phyloP scores from a whole-genome alignment of 2,797 vertebrate genomes.

The Helostoma temminkii region DNA sequence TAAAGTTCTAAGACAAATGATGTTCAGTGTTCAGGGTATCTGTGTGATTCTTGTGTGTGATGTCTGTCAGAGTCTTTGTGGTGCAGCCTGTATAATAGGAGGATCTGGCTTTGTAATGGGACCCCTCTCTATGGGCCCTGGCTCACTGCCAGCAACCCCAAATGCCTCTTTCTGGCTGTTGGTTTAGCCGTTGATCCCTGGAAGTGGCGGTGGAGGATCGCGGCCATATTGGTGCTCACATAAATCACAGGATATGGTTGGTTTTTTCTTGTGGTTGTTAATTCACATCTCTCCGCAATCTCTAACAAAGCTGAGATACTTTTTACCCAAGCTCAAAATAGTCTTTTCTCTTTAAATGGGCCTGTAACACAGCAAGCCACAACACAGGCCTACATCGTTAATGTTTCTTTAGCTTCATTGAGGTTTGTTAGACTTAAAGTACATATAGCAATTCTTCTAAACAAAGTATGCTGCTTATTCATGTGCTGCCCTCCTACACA shows the following conservation, averaged over 20 bases:
- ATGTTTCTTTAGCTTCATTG: slow-evolving; percentile 44
- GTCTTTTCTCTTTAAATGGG: slow-evolving; percentile 53
- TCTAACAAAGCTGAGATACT: slow-evolving; percentile 57
- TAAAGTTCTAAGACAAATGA: slow-evolving; percentile 2
- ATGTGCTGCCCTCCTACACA: slow-evolving; percentile 49
- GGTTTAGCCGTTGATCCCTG: slow-evolving; percentile 81
- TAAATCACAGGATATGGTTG: slow-evolving; percentile 68
- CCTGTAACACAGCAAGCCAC: slow-evolving; percentile 52
- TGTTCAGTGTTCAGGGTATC: slow-evolving; percentile 37
- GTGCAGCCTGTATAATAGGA: slow-evolving; percentile 59
- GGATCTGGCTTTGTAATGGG: slow-evolving; percentile 70
- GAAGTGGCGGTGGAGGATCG: slow-evolving; percentile 70
- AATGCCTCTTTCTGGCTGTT: slow-evolving; percentile 72
- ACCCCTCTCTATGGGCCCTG: slow-evolving; percentile 67
- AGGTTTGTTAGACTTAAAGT: slow-evolving; percentile 26
- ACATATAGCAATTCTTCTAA: slow-evolving; percentile 11
- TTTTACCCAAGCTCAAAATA: slow-evolving; percentile 60
- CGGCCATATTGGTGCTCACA: slow-evolving; percentile 42
- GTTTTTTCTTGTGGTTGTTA: slow-evolving; percentile 59
- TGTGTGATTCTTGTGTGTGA: slow-evolving; percentile 56
- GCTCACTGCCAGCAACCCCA: slow-evolving; percentile 68
- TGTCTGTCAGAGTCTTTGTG: slow-evolving; percentile 70
- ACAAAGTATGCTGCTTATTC: slow-evolving; percentile 49
- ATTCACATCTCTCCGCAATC: slow-evolving; percentile 47
- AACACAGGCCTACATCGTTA: slow-evolving; percentile 48